Evolutionary conservation across 1,140 invertebrate genomes (phyloP), one percentile per base, ranked within the genome.

Genomic region (Lepidotrigona ventralis): DNA sequence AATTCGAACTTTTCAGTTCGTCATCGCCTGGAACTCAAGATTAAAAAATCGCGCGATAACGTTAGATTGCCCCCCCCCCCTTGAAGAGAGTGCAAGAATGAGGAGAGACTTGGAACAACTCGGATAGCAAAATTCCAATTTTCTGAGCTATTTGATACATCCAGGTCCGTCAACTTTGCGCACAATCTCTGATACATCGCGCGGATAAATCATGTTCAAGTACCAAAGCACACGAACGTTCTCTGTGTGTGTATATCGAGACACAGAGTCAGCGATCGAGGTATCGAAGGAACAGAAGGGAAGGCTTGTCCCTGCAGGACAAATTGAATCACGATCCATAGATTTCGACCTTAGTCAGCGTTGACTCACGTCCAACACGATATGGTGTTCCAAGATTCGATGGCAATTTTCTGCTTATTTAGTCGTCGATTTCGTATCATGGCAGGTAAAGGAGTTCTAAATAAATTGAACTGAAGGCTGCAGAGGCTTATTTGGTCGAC

Each of bases 241-340:
- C 60, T 51, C 0, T 33, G 21, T 56, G 3, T 6, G 39, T 6
- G 6, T 39, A 3, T 39, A 39, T 5, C 39, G 15, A 75, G 46
- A 76, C 39, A 63, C n/a, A 58, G n/a, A 39, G 33, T 17, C 77
- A 23, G 15, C 29, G 53, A 79, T 70, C 77, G 75, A 51, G 39
- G 46, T 29, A n/a, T 51, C 46, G 63, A 2, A 15, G 68, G 19
- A 14, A 46, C 19, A 29, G 33, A 75, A 66, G 17, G 58, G 5
- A 46, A 79, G 70, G 81, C 56, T 68, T 64, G 84, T 86, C 84
- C 81, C 83, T 86, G 84, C 78, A 39, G 66, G 81, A 84, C 81
- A 72, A 83, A 29, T 86, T 88, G 77, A 80, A 85, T 79, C 79
- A 23, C 78, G 79, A 82, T 77, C 60, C 79, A 46, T 46, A 46